phyloP scores from a whole-genome alignment of 2,797 vertebrate species.

The Mergus octosetaceus region DNA sequence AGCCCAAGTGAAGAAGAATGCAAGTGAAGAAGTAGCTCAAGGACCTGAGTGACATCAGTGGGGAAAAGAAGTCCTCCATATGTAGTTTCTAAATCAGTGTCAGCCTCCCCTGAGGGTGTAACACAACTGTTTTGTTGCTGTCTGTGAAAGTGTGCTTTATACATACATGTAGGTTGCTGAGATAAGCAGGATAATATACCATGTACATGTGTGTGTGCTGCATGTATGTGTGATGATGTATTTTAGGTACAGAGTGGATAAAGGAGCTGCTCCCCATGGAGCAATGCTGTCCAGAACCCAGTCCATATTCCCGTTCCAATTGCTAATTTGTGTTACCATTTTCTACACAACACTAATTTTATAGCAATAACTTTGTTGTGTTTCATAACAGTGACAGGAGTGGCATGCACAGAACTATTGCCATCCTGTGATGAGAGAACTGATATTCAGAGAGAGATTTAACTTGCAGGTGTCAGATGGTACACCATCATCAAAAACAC shows the following conservation, averaged over 20 bases:
- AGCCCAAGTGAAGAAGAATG: background rate
- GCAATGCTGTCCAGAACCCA: background rate
- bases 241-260: background rate
- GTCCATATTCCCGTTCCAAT: background rate
- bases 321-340: background rate
- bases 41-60: background rate
- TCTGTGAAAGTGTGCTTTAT: background rate
- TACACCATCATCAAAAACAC: background rate
- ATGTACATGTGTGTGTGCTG: too few relatives aligned
- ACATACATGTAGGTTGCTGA: background rate
- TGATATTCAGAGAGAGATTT: background rate
- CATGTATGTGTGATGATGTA: accelerated
- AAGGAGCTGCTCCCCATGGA: background rate
- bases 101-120: background rate
- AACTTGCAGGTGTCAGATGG: background rate
- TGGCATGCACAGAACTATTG: accelerated
- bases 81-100: background rate
- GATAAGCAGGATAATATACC: background rate
- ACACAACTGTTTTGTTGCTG: background rate
- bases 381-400: background rate
- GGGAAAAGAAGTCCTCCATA: background rate
- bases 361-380: background rate
- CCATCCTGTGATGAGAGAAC: background rate
- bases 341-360: background rate
- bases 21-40: background rate